Evolutionary conservation across 2,113 vertebrate genomes (phyloP), one percentile per base, ranked within the genome.

Genomic region (Platysternon megacephalum): DNA sequence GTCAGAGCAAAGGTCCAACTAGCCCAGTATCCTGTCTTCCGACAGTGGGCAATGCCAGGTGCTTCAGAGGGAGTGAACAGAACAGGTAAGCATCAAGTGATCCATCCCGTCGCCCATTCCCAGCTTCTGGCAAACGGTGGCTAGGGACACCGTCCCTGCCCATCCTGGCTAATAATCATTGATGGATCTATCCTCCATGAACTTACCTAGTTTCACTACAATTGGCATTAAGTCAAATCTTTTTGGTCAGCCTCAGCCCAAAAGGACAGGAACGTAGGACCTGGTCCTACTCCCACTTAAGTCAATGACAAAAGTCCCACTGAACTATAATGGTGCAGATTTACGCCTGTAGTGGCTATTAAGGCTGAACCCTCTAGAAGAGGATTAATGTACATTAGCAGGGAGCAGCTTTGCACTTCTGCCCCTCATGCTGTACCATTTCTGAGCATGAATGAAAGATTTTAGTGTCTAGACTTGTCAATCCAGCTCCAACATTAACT

Each of bases 311-410:
- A 79, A 82, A 56, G 61, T 44, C 11, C 29, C 7, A 2, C 58
- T 3, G 0, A 55, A 13, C 0, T 2, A 61, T 0, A 0, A 9
- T 0, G 29, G 32, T 0, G 44, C 28, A 88, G 35, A 55, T 17
- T 1, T 46, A 88, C 28, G 78, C 32, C 89, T 84, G 49, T 7
- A 74, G 49, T 2, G 4, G n/a, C 46, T 82, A 48, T 0, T 0
- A 16, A 86, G 52, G 22, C 22, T 82, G 11, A 82, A 91, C 0
- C 1, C 4, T 24, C 39, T 8, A 4, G 1, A 0, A 65, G 2
- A 5, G 52, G 19, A 74, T 32, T 3, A 82, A 11, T 1, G 29
- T 35, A 53, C 32, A 68, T 44, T 42, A 87, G 65, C 65, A 86
- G 76, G n/a, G 86, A 61, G 3, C 4, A 51, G 12, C 35, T 46